phyloP scores from a whole-genome alignment of 2,888 invertebrate species.

The Artemia sinica region DNA sequence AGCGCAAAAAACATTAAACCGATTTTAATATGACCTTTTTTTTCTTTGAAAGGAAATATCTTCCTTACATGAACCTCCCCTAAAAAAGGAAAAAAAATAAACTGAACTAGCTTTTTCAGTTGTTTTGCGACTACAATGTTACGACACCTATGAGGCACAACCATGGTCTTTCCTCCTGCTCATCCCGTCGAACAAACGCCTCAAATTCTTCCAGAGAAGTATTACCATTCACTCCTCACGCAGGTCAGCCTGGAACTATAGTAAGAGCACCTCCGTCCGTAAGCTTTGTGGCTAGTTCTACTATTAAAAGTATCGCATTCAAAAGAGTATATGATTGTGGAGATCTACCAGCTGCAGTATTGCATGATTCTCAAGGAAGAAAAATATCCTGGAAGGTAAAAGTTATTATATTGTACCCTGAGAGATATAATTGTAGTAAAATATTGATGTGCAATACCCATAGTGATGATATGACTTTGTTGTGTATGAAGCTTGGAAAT shows the following conservation, averaged over 20 bases:
- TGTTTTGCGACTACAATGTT: not conserved
- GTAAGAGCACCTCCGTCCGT: not conserved
- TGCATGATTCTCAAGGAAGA: conserved; percentile 8
- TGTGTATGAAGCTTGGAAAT: no score
- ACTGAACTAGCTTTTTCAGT: not conserved
- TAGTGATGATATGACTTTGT: no score
- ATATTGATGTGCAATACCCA: no score
- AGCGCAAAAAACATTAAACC: no score
- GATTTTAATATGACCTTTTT: no score
- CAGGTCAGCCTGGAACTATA: not conserved
- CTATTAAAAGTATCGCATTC: not conserved
- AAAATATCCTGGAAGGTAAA: conserved; percentile 4
- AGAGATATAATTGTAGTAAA: no score
- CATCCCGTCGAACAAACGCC: not conserved
- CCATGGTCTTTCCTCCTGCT: not conserved
- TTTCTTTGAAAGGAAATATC: no score
- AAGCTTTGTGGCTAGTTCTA: not conserved
- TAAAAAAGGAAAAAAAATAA: no score
- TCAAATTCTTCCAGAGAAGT: not conserved
- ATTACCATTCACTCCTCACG: conserved; percentile 1
- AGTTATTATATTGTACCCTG: no score
- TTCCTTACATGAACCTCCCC: no score
- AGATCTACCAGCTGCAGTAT: not conserved
- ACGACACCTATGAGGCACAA: not conserved
- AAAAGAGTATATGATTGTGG: conserved; percentile 5